Evolutionary conservation across 2,113 vertebrate genomes (phyloP), one percentile per base, ranked within the genome.

Genomic region (Agapornis roseicollis): DNA sequence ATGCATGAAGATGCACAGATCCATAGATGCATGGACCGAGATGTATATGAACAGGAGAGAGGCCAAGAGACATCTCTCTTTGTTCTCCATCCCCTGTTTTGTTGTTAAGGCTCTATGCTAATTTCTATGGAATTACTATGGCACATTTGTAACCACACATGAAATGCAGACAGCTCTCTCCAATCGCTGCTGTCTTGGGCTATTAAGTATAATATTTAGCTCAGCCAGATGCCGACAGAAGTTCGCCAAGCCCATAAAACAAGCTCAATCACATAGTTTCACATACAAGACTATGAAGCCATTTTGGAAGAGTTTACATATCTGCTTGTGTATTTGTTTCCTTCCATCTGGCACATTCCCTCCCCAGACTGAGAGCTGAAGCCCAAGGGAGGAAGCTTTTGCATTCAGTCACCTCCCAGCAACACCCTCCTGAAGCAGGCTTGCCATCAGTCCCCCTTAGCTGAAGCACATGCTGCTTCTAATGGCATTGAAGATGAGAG

Each of bases 191-290:
- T 93, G 95, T 60, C 95, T 90, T 93, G 92, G 90, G 50, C 92
- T 95, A 88, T 97, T 97, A 96, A 96, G 82, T 96, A 52, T 71
- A 96, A 93, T 65, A 95, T 96, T 97, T 71, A 94, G 80, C 93
- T 94, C 82, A 96, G 93, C 95, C 95, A 97, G 96, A 96, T 95
- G 96, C 95, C 6, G 18, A 88, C 93, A 89, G 80, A 73, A 96
- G 95, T 84, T 93, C 2, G 73, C 93, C 90, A 94, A 86, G 94
- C 90, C 88, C 90, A 84, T 95, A 96, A 97, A 97, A 89, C 85
- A 96, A 93, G 60, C 88, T 86, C 79, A 55, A 90, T 88, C 94
- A 86, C 95, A 35, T 79, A 80, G 80, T 93, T 90, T 64, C 0
- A 0, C 74, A 84, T 90, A 92, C 2, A 4, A 94, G 82, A 68